phyloP scores from a whole-genome alignment of 1,140 invertebrate genomes.

The Macrobrachium nipponense region DNA sequence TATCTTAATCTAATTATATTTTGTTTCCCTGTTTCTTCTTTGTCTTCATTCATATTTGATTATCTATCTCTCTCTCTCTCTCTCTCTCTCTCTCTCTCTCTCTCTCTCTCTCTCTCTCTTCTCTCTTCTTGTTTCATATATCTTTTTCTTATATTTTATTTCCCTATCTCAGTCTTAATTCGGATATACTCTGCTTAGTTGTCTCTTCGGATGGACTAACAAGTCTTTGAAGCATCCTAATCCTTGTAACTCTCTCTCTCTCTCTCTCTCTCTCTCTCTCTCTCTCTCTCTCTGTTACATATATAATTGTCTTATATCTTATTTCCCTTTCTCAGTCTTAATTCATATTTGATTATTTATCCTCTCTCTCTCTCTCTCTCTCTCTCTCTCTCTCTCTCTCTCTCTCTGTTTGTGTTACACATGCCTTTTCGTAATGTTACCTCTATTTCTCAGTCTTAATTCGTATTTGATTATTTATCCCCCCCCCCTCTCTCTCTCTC shows the following conservation, averaged over 20 bases:
- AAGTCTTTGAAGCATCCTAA: too few species aligned
- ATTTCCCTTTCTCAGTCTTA: neutral
- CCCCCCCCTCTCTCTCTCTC: neutral
- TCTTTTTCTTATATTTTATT: neutral
- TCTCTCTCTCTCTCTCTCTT: neutral
- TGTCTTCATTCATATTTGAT: neutral
- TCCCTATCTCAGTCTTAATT: neutral
- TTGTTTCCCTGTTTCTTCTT: too few species aligned
- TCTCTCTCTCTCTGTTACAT: neutral
- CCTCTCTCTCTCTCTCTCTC: neutral
- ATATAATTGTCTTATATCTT: neutral
- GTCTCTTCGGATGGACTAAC: too few species aligned
- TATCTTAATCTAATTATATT: too few species aligned
- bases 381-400: conserved; percentile 11
- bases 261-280: neutral
- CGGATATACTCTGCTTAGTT: too few species aligned
- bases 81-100: too few species aligned
- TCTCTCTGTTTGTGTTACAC: too few species aligned
- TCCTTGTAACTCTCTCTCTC: too few species aligned
- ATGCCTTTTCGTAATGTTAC: too few species aligned
- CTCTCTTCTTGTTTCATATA: neutral
- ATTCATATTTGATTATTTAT: neutral
- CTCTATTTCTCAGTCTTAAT: too few species aligned
- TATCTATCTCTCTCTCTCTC: neutral
- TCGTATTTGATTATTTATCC: too few species aligned